Evolutionary conservation across 2,113 vertebrate species (phyloP).

Genomic region (Lates calcarifer): DNA sequence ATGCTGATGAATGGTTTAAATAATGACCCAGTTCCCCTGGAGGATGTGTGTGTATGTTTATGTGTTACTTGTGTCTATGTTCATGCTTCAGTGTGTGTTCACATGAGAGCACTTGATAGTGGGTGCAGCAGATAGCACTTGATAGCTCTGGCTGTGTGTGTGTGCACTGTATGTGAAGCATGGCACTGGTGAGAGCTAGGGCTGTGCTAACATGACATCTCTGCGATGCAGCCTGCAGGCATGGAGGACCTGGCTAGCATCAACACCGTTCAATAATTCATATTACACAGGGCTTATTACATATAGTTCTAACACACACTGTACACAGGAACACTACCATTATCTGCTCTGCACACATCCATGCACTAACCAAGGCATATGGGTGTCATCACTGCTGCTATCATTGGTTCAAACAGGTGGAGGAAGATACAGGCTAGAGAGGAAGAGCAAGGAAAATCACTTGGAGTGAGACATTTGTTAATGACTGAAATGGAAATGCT

Average conservation of each 20-base stretch:
- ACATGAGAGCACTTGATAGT: neutral
- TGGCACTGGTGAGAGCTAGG: neutral
- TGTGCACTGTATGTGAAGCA: neutral
- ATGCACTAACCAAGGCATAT: constrained; percentile 1
- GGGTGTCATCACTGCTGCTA: constrained; percentile 31
- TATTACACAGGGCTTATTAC: constrained; percentile 50
- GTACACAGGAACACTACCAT: constrained; percentile 21
- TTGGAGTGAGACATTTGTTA: neutral
- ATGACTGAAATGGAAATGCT: constrained; percentile 27
- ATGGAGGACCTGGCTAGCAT: constrained; percentile 31
- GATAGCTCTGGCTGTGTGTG: neutral
- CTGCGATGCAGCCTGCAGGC: constrained; percentile 38
- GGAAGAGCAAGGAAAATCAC: neutral
- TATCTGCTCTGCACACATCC: constrained; percentile 50
- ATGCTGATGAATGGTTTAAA: neutral
- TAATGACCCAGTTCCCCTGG: neutral
- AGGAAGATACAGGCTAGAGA: constrained; percentile 5
- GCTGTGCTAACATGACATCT: constrained; percentile 43
- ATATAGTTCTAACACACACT: constrained; percentile 16
- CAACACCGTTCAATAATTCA: constrained; percentile 69
- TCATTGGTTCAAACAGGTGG: constrained; percentile 32
- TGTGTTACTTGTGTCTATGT: neutral
- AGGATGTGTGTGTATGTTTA: constrained; percentile 19
- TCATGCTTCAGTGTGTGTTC: neutral
- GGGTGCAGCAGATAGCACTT: neutral